A percentile compares a stretch with the other conserved stretches of the same genome.
Conservation (phyloP, 2,113 vertebrate species). For the Clarias batrachus region DNA sequence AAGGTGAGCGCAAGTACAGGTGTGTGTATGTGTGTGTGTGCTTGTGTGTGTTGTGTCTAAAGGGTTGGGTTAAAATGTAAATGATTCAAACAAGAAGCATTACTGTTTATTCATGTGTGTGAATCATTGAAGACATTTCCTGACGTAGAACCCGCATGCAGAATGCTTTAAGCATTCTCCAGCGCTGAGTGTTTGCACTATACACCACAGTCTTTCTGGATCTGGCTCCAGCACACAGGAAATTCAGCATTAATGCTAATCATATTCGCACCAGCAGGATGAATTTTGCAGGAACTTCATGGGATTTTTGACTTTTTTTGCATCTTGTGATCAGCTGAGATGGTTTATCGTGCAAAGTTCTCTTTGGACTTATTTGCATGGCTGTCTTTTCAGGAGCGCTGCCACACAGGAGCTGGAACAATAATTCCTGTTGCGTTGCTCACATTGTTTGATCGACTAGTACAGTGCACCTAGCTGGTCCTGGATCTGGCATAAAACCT, state of each 20-base stretch:
- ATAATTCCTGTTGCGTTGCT: neutral
- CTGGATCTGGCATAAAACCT: neutral
- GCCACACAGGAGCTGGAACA: neutral
- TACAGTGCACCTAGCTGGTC: neutral
- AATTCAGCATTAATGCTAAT: constrained; percentile 25
- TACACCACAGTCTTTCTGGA: constrained; percentile 29
- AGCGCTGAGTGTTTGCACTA: neutral
- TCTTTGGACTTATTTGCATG: neutral
- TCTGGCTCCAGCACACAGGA: constrained; percentile 5
- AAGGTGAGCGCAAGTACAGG: neutral
- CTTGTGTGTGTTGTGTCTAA: no score
- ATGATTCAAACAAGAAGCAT: no score
- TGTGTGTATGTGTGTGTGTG: no score
- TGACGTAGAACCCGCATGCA: neutral
- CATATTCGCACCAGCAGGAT: constrained; percentile 19
- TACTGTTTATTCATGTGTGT: neutral
- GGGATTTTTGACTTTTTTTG: neutral
- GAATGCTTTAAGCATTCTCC: constrained; percentile 16
- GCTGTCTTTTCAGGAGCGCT: neutral
- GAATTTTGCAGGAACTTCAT: constrained; percentile 25
- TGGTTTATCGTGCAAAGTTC: constrained; percentile 2
- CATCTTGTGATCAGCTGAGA: neutral
- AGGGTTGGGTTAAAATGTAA: neutral
- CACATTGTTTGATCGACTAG: neutral
- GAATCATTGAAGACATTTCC: neutral